These are phyloP conservation scores for Melieria crassipennis DNA, from an alignment of 2,888 invertebrate species.

Conservation along the genomic window DNA sequence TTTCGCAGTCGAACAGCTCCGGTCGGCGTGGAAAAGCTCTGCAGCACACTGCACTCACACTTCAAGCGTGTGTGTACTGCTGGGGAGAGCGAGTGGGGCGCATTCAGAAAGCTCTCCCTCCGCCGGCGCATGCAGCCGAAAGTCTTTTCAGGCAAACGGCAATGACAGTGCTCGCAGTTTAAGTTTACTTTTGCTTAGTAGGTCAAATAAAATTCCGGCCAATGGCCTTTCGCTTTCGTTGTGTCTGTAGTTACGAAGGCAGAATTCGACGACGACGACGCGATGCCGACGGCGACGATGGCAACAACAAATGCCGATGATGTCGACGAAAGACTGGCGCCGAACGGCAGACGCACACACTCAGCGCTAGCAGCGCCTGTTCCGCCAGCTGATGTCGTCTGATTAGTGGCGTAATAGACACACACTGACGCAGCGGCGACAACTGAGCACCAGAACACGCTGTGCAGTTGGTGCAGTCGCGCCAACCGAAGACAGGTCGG, in stretches of 20 bases:
- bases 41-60: neutral
- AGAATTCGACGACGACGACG: neutral
- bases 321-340: neutral
- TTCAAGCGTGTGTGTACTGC: neutral
- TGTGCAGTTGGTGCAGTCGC: no score
- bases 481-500: no score
- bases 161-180: slow-evolving; percentile 42
- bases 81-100: no score
- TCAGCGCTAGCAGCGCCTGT: no score
- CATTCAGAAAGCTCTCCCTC: no score
- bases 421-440: no score
- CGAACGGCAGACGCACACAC: no score
- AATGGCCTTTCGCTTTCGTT: slow-evolving; percentile 67
- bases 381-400: no score
- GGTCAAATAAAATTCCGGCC: slow-evolving; percentile 67
- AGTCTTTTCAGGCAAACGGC: slow-evolving; percentile 41
- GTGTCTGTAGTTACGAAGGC: slow-evolving; percentile 50
- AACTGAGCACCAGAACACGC: no score
- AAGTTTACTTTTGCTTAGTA: slow-evolving; percentile 60
- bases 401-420: no score
- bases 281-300: slow-evolving; percentile 1
- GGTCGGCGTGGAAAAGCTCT: no score
- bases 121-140: slow-evolving; percentile 21
- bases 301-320: slow-evolving; percentile 1
- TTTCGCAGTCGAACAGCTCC: no score